Evolutionary conservation across 2,888 invertebrate species (phyloP), one percentile per base, ranked within the genome.

Genomic region (Nemotelus pantherinus): DNA sequence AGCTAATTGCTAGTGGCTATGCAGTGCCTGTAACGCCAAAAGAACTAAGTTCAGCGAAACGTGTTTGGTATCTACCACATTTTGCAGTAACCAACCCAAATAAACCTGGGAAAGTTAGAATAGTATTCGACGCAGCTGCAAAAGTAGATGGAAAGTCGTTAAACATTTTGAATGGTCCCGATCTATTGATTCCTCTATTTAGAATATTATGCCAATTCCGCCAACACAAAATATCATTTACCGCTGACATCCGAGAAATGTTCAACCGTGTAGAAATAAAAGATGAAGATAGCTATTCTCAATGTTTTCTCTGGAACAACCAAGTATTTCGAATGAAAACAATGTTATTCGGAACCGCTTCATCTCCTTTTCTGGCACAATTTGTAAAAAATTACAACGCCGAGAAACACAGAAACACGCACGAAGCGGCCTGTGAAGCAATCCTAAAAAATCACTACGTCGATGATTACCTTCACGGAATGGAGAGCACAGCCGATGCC

Each of bases 51-150:
- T n/a, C n/a, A n/a, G n/a, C n/a, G n/a, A n/a, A n/a, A n/a, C n/a
- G n/a, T n/a, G n/a, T n/a, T n/a, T n/a, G n/a, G n/a, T n/a, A n/a
- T n/a, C n/a, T n/a, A n/a, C n/a, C n/a, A n/a, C n/a, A n/a, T n/a
- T n/a, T n/a, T n/a, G n/a, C n/a, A n/a, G n/a, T n/a, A n/a, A 64
- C 3, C n/a, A 64, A 64, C 9, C 3, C 41, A 64, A 64, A 64
- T 44, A 64, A 64, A 25, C 0, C 64, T 3, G 43, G 44, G 3
- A 64, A 64, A 64, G 41, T 39, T 10, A 25, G 64, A 4, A 64
- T 64, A 1, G 25, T 25, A 25, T 25, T 25, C 25, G 25, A 25
- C 25, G 25, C 25, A 25, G 25, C 25, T 25, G 25, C 64, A 3
- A 64, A 64, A 64, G 64, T 64, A 39, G 41, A 64, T 3, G 39